These are phyloP conservation scores for Onychomys leucogaster DNA, from an alignment of 2,797 vertebrate genomes.

Conservation along the genomic window DNA sequence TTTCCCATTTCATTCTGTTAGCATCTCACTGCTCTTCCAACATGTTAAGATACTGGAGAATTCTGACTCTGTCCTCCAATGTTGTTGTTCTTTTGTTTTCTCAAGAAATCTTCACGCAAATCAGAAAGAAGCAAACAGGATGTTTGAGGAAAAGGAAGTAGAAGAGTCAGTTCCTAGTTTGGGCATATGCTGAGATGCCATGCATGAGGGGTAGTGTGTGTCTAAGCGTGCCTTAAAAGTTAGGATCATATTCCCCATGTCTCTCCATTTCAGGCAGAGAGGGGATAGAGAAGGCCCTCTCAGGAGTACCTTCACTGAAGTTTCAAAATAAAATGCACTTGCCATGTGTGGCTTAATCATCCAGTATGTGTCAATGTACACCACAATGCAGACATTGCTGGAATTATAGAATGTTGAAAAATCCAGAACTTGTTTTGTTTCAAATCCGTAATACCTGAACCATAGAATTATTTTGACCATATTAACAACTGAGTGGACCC, in stretches of 20 bases:
- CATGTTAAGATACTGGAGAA: background rate
- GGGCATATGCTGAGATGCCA: background rate
- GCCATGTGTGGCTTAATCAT: background rate
- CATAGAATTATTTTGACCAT: background rate
- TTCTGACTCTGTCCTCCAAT: background rate
- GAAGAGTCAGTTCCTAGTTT: background rate
- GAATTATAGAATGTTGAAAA: background rate
- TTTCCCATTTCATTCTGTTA: background rate
- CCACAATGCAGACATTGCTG: background rate
- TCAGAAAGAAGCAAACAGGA: background rate
- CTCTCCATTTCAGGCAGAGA: background rate
- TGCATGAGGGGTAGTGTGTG: background rate
- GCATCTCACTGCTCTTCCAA: background rate
- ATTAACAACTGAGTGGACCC: background rate
- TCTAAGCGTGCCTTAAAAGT: background rate
- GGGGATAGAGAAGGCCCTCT: background rate
- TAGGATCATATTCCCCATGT: background rate
- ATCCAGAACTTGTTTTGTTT: background rate
- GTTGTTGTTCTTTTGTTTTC: constrained; percentile 13
- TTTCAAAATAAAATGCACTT: constrained; percentile 4
- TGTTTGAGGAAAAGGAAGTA: constrained; percentile 5
- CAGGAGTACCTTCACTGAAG: background rate
- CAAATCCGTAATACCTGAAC: background rate
- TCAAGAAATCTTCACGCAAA: background rate
- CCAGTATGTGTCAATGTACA: background rate